Percentiles rank a stretch among this genome's conserved stretches.
Conservation (phyloP, 2,797 vertebrate species). For the Alfaro cultratus region DNA sequence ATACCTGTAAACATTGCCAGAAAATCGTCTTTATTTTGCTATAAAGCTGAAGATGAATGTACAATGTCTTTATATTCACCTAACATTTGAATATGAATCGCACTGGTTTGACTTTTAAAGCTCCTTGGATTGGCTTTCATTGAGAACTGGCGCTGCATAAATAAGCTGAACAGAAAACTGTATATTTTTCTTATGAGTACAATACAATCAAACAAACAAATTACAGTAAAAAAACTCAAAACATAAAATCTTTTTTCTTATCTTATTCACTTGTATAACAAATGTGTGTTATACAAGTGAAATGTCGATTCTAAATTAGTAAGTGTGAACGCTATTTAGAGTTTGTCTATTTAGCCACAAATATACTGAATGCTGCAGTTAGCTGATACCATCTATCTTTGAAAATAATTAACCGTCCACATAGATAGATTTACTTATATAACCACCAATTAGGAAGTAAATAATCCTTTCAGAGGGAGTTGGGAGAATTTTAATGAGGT, state of each 20-base stretch:
- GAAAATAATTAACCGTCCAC: conserved; percentile 69
- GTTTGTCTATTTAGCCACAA: conserved; percentile 53
- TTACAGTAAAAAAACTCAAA: conserved; percentile 6
- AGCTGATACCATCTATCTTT: conserved; percentile 52
- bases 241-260: conserved; percentile 17
- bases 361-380: conserved; percentile 53
- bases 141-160: not conserved
- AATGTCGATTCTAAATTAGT: conserved; percentile 44
- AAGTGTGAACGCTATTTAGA: conserved; percentile 52
- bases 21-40: not conserved
- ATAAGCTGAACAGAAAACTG: not conserved
- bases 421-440: conserved; percentile 73
- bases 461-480: conserved; percentile 56
- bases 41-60: not conserved
- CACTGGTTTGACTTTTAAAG: conserved; percentile 24
- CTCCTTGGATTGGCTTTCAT: not conserved
- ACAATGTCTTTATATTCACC: not conserved
- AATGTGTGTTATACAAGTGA: not conserved
- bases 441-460: conserved; percentile 75
- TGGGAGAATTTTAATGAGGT: conserved; percentile 62
- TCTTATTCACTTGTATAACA: conserved; percentile 11
- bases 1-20: not conserved
- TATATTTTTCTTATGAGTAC: not conserved
- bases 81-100: not conserved
- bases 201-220: conserved; percentile 15